Base-by-base conservation (phyloP, 2,113 vertebrate genomes). In the Anarhynchus alexandrinus region DNA sequence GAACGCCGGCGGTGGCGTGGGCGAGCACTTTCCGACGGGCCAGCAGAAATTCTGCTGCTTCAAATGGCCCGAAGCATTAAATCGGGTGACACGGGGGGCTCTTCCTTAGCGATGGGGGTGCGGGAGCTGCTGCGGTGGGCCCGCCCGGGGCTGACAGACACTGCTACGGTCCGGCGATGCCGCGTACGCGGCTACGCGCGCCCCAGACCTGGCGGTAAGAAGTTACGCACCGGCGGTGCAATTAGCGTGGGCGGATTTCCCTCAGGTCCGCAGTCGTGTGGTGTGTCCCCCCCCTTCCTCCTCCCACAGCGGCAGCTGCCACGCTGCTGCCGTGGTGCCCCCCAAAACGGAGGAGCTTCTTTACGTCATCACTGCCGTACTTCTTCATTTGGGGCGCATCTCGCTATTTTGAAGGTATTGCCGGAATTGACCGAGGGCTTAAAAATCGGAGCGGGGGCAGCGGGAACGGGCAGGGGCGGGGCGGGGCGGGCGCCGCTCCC, bases 1-100 rank as follows among this genome's bases (percentile, higher is more conserved):
- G 16, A 12, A 20, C 9, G 6, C 2, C 16, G 12, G 73, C 21
- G 3, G 6, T 15, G 55, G 55, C 5, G 23, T 4, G 55, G 4
- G 65, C 51, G 3, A 18, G n/a, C 25, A 0, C 61, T 36, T 59
- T 5, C 67, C 6, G 72, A 4, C 1, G 52, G 54, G 9, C 14
- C 15, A 0, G 7, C 5, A 3, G 58, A 27, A 52, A 51, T 11
- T 29, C 36, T 9, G 54, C 72, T 11, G 1, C 72, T 27, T 21
- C 51, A 4, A 5, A 3, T 0, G 23, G 76, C 13, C 8, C 0
- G 1, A 73, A 51, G 23, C 3, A 2, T 5, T 15, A 23, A 45
- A n/a, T 4, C 5, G 7, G 21, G 5, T 5, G 30, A 16, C 36
- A 2, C 5, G 62, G 32, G n/a, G 9, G 9, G 20, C 32, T 61